A percentile compares a stretch with the other conserved stretches of the same genome.
Evolutionary conservation across 1,140 invertebrate genomes (phyloP).

Genomic region (Xylocopa sonorina): DNA sequence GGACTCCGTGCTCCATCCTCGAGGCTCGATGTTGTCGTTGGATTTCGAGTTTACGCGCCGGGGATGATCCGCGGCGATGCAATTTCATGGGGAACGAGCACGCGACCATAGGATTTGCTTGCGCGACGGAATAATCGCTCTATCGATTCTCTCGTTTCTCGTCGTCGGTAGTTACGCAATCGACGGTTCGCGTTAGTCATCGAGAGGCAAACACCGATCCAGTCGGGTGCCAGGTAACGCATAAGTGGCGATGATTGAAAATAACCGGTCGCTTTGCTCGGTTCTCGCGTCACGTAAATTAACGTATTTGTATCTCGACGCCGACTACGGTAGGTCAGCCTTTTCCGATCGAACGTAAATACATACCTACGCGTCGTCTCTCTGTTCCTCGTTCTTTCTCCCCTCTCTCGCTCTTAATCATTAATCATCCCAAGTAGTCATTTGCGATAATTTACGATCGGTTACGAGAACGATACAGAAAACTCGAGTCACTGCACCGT

Average conservation of each 20-base stretch:
- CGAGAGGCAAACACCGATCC: not conserved
- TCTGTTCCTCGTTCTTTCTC: not conserved
- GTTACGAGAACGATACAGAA: too few relatives aligned
- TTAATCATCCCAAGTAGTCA: too few relatives aligned
- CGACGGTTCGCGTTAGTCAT: conserved; percentile 34
- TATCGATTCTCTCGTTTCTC: conserved; percentile 41
- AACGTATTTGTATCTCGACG: conserved; percentile 13
- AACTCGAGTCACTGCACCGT: too few relatives aligned
- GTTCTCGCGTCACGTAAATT: conserved; percentile 21
- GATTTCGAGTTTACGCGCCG: not conserved
- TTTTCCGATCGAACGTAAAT: conserved; percentile 29
- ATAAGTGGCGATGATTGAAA: conserved; percentile 47
- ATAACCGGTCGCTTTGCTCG: conserved; percentile 18
- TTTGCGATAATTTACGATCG: too few relatives aligned
- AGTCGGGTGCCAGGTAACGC: not conserved
- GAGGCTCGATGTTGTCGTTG: not conserved
- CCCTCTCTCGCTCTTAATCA: too few relatives aligned
- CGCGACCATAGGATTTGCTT: not conserved
- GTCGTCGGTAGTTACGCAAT: conserved; percentile 24
- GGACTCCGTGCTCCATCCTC: not conserved
- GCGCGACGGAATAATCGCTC: conserved; percentile 10
- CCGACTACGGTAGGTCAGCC: not conserved
- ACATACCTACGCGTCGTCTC: too few relatives aligned
- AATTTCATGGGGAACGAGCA: not conserved
- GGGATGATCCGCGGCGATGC: too few relatives aligned